These are phyloP conservation scores for Tiliacea citrago DNA, from an alignment of 2,888 invertebrate genomes.

Conservation along the genomic window DNA sequence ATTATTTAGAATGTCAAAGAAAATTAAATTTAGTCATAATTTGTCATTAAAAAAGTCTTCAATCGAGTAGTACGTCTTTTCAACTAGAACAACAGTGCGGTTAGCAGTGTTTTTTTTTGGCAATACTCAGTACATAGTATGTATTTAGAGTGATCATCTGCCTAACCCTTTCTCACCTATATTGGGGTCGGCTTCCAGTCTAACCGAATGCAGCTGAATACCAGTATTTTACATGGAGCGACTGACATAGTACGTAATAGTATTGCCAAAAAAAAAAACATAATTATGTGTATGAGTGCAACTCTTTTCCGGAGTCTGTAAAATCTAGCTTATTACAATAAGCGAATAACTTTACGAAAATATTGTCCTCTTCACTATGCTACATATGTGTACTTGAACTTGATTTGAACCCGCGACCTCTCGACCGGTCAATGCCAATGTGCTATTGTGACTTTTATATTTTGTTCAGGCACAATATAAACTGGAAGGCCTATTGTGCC, in stretches of 20 bases:
- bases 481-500: neutral
- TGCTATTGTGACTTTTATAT: constrained; percentile 20
- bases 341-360: neutral
- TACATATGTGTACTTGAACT: constrained; percentile 35
- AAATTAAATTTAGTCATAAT: too few relatives aligned
- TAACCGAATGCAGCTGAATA: too few relatives aligned
- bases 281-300: neutral
- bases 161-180: too few relatives aligned
- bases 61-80: too few relatives aligned
- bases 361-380: neutral
- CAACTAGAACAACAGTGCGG: constrained; percentile 30
- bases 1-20: too few relatives aligned
- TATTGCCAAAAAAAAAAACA: too few relatives aligned
- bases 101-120: neutral
- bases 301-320: neutral
- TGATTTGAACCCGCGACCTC: constrained; percentile 43
- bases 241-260: too few relatives aligned
- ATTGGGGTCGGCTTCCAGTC: too few relatives aligned
- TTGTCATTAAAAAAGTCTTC: too few relatives aligned
- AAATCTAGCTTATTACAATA: neutral
- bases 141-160: too few relatives aligned
- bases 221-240: too few relatives aligned
- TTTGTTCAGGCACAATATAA: constrained; percentile 2
- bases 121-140: neutral
- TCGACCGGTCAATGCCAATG: constrained; percentile 39